Base-by-base conservation (phyloP, 2,797 vertebrate genomes). In the Trachops cirrhosus region DNA sequence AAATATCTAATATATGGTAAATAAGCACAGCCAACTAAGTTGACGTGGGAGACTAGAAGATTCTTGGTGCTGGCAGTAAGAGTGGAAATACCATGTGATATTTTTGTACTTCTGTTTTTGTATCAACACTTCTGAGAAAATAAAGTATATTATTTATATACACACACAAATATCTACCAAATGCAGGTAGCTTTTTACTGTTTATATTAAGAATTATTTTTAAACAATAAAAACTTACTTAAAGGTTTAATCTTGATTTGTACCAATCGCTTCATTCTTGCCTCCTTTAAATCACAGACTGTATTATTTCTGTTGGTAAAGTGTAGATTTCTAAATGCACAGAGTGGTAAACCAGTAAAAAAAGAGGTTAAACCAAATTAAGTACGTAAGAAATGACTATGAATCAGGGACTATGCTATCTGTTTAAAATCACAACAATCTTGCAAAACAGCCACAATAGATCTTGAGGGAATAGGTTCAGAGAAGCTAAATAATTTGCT, bases 81-180 rank as follows among this genome's bases (percentile, higher is more conserved):
- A 90, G 68, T 86, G 84, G 68, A 94, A 92, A 86, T 79, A 82
- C 37, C 5, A 6, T 70, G 74, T 4, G 39, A 50, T 94, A 94
- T 94, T 92, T 96, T 94, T 24, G 57, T 80, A 93, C 86, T 71
- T 96, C 80, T 95, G n/a, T 48, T 96, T 93, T 77, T 70, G 48
- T 93, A 74, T 78, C 54, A 83, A 54, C 67, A 82, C 48, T 94
- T 93, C 87, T 80, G 57, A 93, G n/a, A 54, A 97, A 96, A 95
- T 67, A 75, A 75, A 85, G 9, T 44, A 19, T 37, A 29, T 84
- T 93, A 92, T 95, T 94, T 86, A 85, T 10, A 80, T 1, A 84
- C n/a, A 92, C 10, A 59, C 24, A 82, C 6, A 88, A 59, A 67
- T 62, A 59, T 62, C 59, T 93, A 54, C 32, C 83, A 92, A 86